Evolutionary conservation across 2,797 vertebrate species (phyloP).

Genomic region (Xerus rutilus): DNA sequence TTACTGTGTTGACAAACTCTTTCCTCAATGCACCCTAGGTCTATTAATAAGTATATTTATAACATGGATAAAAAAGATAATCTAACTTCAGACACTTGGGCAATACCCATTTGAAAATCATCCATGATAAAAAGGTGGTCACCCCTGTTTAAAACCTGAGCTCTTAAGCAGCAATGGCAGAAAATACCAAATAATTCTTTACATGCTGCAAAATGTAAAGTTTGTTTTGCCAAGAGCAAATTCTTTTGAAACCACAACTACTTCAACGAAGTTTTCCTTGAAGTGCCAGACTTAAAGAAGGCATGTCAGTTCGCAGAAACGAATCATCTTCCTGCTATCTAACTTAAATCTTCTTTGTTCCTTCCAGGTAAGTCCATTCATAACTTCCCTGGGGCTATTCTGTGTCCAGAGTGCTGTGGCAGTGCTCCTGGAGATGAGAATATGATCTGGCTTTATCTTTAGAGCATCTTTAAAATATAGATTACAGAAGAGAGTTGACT

Average conservation of each 20-base stretch:
- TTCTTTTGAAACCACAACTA: constrained; percentile 15
- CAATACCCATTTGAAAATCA: constrained; percentile 41
- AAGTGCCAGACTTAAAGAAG: constrained; percentile 31
- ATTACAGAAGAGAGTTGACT: constrained; percentile 69
- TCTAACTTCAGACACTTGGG: background rate
- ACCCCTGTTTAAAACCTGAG: constrained; percentile 6
- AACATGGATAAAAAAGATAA: constrained; percentile 21
- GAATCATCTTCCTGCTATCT: constrained; percentile 67
- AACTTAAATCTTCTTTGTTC: constrained; percentile 68
- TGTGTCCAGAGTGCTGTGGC: constrained; percentile 27
- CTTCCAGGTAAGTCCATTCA: constrained; percentile 63
- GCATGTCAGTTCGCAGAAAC: constrained; percentile 52
- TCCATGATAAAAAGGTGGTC: background rate
- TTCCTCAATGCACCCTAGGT: background rate
- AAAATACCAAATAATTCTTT: constrained; percentile 36
- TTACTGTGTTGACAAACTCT: constrained; percentile 27
- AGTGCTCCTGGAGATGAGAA: constrained; percentile 24
- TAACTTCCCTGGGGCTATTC: constrained; percentile 63
- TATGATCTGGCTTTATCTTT: constrained; percentile 65
- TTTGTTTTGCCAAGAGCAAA: background rate
- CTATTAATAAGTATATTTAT: constrained; percentile 40
- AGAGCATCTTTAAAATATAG: constrained; percentile 81
- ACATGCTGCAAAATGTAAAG: constrained; percentile 17
- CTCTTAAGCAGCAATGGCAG: background rate
- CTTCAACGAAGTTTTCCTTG: constrained; percentile 49